A percentile compares a stretch with the other conserved stretches of the same genome.
Evolutionary conservation across 23 tunicate species (phyloP).

Genomic region (Phallusia fumigata): DNA sequence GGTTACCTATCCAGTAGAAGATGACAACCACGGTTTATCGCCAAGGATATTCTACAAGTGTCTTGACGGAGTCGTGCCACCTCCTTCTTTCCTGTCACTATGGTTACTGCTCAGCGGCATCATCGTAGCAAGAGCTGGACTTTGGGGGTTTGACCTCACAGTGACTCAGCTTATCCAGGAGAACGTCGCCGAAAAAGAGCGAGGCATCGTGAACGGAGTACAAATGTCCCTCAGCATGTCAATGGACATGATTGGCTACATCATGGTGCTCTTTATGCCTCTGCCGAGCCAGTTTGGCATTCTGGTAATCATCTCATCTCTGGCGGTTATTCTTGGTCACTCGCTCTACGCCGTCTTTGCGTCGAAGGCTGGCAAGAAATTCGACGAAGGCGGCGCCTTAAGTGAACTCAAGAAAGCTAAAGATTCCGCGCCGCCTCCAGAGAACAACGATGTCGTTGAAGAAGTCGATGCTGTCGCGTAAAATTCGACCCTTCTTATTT

Average conservation of each 20-base stretch:
- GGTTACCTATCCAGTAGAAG: not conserved
- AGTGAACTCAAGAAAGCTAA: too few relatives aligned
- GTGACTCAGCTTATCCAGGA: slow-evolving; percentile 90
- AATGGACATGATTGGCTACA: slow-evolving; percentile 60
- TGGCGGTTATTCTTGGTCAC: slow-evolving; percentile 39
- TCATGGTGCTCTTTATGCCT: slow-evolving; percentile 61
- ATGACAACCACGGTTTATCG: not conserved
- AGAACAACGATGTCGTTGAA: too few relatives aligned
- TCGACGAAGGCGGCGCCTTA: too few relatives aligned
- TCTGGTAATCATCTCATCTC: slow-evolving; percentile 55
- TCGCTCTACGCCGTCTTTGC: slow-evolving; percentile 43
- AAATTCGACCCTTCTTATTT: too few relatives aligned
- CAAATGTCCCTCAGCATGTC: slow-evolving; percentile 74
- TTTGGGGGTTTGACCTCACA: slow-evolving; percentile 86
- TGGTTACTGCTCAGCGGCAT: slow-evolving; percentile 52
- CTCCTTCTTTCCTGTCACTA: slow-evolving; percentile 64
- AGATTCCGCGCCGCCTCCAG: too few relatives aligned
- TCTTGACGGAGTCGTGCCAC: slow-evolving; percentile 58
- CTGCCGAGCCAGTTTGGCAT: slow-evolving; percentile 67
- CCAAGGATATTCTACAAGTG: slow-evolving; percentile 57
- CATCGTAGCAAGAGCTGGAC: slow-evolving; percentile 69
- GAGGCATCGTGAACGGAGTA: slow-evolving; percentile 77
- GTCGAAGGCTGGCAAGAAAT: too few relatives aligned
- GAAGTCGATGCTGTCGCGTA: too few relatives aligned
- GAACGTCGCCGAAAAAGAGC: slow-evolving; percentile 50